A percentile compares a stretch with the other conserved stretches of the same genome.
phyloP scores from a whole-genome alignment of 2,888 invertebrate species.

The Camptogramma bilineatum region DNA sequence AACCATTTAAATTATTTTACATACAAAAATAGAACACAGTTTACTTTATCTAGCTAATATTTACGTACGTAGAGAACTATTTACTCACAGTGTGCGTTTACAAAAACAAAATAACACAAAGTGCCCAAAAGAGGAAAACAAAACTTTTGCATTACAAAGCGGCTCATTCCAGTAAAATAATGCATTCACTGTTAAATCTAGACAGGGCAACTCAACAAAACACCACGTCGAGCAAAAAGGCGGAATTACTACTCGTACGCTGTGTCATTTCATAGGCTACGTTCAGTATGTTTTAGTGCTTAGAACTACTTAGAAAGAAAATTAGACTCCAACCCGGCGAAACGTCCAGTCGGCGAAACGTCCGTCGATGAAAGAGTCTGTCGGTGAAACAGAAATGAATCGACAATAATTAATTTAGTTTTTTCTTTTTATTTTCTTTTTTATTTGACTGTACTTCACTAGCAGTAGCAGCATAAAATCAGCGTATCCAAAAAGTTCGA shows the following conservation, averaged over 20 bases:
- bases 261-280: conserved; percentile 6
- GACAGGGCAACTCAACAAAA: conserved; percentile 26
- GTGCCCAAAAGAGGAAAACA: conserved; percentile 16
- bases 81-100: not conserved
- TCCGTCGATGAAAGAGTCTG: too few species aligned
- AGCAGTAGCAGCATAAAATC: too few species aligned
- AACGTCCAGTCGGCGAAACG: too few species aligned
- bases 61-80: not conserved
- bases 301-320: not conserved
- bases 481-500: too few species aligned
- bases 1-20: too few species aligned
- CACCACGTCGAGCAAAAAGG: conserved; percentile 28
- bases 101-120: conserved; percentile 20
- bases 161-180: conserved; percentile 33
- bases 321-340: too few species aligned
- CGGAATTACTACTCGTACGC: conserved; percentile 29
- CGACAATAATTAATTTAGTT: too few species aligned
- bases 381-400: too few species aligned
- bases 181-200: conserved; percentile 30
- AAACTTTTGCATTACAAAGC: conserved; percentile 31
- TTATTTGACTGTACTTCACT: too few species aligned
- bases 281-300: conserved; percentile 5
- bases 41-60: not conserved
- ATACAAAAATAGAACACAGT: not conserved
- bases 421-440: too few species aligned